Evolutionary conservation across 2,797 vertebrate species (phyloP).

Genomic region (Notolabrus celidotus): DNA sequence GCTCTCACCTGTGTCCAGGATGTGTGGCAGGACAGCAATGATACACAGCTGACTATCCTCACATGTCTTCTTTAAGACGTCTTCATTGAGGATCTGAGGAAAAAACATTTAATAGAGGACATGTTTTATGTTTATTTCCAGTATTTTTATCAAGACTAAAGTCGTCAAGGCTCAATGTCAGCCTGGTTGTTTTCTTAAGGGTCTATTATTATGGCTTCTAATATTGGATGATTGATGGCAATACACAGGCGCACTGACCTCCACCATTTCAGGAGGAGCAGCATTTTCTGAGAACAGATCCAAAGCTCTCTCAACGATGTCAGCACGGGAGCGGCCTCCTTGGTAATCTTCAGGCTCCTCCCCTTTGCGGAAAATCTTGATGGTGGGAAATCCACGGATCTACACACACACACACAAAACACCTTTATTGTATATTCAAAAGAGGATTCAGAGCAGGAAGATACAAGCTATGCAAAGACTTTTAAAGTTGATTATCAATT

Average conservation of each 20-base stretch:
- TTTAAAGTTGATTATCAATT: too few species aligned
- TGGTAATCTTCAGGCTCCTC: slow-evolving; percentile 94
- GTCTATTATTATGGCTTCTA: too few species aligned
- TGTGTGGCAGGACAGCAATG: slow-evolving; percentile 94
- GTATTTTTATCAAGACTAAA: too few species aligned
- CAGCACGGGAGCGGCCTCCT: slow-evolving; percentile 90
- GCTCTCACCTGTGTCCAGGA: slow-evolving; percentile 93
- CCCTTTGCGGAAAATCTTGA: slow-evolving; percentile 97
- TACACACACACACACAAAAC: slow-evolving; percentile 53
- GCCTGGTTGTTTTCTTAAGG: too few species aligned
- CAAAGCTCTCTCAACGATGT: slow-evolving; percentile 90
- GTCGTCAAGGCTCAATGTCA: too few species aligned
- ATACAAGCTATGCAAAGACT: too few species aligned
- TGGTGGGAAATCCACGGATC: slow-evolving; percentile 96
- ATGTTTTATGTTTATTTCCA: too few species aligned
- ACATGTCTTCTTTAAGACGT: slow-evolving; percentile 90
- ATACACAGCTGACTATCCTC: slow-evolving; percentile 95
- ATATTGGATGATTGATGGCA: too few species aligned
- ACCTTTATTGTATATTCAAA: too few species aligned
- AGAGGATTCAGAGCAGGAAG: too few species aligned
- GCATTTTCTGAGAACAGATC: slow-evolving; percentile 95
- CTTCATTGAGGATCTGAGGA: slow-evolving; percentile 89
- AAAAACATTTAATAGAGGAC: not conserved
- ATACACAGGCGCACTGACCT: slow-evolving; percentile 84
- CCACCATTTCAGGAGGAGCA: slow-evolving; percentile 89